Conservation (phyloP, 2,888 invertebrate genomes). For the Mythimna ferrago region DNA sequence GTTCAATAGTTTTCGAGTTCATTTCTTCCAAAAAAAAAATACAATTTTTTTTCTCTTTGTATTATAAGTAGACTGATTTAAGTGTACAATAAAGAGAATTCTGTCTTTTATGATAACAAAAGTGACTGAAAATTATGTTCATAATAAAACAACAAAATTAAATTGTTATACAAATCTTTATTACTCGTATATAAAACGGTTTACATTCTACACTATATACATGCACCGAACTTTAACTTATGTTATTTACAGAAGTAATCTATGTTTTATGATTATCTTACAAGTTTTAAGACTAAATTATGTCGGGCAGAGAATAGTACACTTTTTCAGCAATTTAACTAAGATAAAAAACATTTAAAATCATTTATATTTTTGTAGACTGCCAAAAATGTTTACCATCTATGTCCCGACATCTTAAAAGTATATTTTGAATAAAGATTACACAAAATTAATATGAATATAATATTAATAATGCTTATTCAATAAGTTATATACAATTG, state of each 20-base stretch:
- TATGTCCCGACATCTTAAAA: conserved; percentile 12
- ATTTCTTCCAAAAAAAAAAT: too few relatives aligned
- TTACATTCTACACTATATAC: conserved; percentile 75
- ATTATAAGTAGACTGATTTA: too few relatives aligned
- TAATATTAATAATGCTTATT: conserved; percentile 50
- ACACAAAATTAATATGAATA: conserved; percentile 46
- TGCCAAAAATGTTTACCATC: conserved; percentile 15
- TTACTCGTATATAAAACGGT: conserved; percentile 72
- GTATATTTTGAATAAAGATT: conserved; percentile 41
- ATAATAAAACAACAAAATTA: conserved; percentile 37
- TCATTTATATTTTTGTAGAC: background rate
- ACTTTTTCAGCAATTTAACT: background rate
- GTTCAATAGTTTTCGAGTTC: too few relatives aligned
- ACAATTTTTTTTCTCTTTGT: too few relatives aligned
- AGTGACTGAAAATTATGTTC: background rate
- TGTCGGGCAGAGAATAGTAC: conserved; percentile 3
- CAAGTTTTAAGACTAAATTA: conserved; percentile 40
- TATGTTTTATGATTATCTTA: conserved; percentile 48
- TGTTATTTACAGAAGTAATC: conserved; percentile 65
- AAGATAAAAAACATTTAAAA: background rate
- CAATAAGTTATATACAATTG: conserved; percentile 61
- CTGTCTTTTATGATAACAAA: too few relatives aligned
- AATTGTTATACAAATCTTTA: conserved; percentile 78
- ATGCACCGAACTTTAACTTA: conserved; percentile 69
- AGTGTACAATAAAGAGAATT: too few relatives aligned